Conservation (phyloP, 2,113 vertebrate species). For the Percina caprodes region DNA sequence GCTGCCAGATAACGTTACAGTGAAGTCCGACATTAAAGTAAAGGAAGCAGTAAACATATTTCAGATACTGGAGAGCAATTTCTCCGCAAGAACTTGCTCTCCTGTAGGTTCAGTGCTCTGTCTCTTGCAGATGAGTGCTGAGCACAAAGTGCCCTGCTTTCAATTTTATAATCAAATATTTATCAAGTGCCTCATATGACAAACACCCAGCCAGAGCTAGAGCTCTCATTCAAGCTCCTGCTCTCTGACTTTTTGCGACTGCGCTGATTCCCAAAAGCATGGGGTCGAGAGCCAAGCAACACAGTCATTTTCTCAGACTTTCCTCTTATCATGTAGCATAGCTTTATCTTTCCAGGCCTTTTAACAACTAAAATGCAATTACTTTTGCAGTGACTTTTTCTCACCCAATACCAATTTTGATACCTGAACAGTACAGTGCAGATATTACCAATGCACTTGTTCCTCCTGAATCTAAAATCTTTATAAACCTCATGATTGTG, state of each 20-base stretch:
- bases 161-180: conserved; percentile 71
- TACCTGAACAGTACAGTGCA: not conserved
- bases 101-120: not conserved
- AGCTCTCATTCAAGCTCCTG: not conserved
- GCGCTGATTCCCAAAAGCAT: not conserved
- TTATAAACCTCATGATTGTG: not conserved
- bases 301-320: not conserved
- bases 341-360: not conserved
- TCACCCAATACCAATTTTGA: not conserved
- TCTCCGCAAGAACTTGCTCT: not conserved
- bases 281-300: not conserved
- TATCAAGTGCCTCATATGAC: conserved; percentile 61
- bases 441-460: not conserved
- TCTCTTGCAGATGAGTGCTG: conserved; percentile 21
- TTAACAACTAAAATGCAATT: no score
- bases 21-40: not conserved
- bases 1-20: conserved; percentile 45
- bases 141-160: conserved; percentile 46
- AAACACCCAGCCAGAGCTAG: conserved; percentile 1
- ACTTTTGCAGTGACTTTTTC: not conserved
- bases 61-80: not conserved
- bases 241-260: not conserved
- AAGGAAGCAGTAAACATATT: not conserved
- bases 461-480: not conserved
- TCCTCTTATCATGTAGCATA: not conserved